Evolutionary conservation across 2,888 invertebrate genomes (phyloP).

Genomic region (Caenorhabditis becei): DNA sequence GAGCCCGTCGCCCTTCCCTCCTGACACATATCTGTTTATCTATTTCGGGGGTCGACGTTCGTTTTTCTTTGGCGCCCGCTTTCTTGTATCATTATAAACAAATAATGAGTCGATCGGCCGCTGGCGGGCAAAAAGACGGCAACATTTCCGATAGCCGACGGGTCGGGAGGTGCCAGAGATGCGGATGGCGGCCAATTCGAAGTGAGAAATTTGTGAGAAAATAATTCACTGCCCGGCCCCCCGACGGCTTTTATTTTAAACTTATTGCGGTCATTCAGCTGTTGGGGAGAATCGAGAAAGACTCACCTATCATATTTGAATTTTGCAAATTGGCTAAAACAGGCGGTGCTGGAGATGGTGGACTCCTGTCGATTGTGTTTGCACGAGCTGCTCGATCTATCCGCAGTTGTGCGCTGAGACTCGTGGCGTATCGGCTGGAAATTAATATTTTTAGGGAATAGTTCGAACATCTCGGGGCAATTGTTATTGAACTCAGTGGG

Average conservation of each 20-base stretch:
- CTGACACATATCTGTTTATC: slow-evolving; percentile 15
- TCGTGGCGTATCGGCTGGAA: slow-evolving; percentile 75
- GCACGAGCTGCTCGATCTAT: slow-evolving; percentile 67
- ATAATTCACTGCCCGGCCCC: slow-evolving; percentile 19
- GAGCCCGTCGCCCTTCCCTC: slow-evolving; percentile 8
- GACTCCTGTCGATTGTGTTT: slow-evolving; percentile 60
- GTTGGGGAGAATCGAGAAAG: neutral
- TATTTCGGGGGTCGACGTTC: slow-evolving; percentile 12
- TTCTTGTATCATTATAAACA: slow-evolving; percentile 39
- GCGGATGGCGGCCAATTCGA: slow-evolving; percentile 26
- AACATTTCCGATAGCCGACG: slow-evolving; percentile 22
- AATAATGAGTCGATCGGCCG: slow-evolving; percentile 23
- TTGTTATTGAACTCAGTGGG: too few species aligned
- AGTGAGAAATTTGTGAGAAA: slow-evolving; percentile 42
- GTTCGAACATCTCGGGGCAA: neutral
- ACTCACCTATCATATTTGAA: slow-evolving; percentile 68
- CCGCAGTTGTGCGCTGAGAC: slow-evolving; percentile 74
- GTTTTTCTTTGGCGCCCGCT: slow-evolving; percentile 1
- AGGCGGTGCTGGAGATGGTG: slow-evolving; percentile 65
- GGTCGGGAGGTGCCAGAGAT: slow-evolving; percentile 24
- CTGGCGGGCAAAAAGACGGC: slow-evolving; percentile 5
- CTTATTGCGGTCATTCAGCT: slow-evolving; percentile 41
- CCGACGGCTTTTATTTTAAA: slow-evolving; percentile 41
- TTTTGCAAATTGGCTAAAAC: slow-evolving; percentile 54
- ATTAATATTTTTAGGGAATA: neutral